Percentiles rank a stretch among this genome's conserved stretches.
Evolutionary conservation across 2,888 invertebrate genomes (phyloP).

Genomic region (Dasysyrphus tricinctus): DNA sequence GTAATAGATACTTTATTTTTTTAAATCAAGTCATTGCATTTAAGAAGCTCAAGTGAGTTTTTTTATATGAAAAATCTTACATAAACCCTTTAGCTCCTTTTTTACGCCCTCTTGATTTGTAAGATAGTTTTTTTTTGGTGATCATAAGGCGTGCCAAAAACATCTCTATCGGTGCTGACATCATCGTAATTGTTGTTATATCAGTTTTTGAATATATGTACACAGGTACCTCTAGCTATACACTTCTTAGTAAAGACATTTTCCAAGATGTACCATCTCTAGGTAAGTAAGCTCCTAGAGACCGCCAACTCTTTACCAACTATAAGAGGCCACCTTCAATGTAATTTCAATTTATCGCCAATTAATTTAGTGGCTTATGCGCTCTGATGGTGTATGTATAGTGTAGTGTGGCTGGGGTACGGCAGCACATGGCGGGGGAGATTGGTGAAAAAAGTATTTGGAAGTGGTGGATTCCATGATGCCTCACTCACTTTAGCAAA

Average conservation of each 20-base stretch:
- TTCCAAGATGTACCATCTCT: too few species aligned
- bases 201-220: constrained; percentile 33
- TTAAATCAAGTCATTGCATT: constrained; percentile 1
- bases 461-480: neutral
- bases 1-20: constrained; percentile 3
- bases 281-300: neutral
- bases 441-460: neutral
- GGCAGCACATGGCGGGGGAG: neutral
- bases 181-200: constrained; percentile 68
- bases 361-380: constrained; percentile 71
- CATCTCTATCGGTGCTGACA: constrained; percentile 69
- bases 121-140: constrained; percentile 36
- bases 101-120: constrained; percentile 37
- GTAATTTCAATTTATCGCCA: constrained; percentile 71
- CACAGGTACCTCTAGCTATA: too few species aligned
- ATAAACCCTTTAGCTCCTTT: constrained; percentile 54
- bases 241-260: too few species aligned
- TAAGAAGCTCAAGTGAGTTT: neutral
- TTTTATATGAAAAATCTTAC: constrained; percentile 31
- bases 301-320: neutral
- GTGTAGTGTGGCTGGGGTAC: neutral
- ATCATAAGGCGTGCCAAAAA: constrained; percentile 72
- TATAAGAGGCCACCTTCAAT: constrained; percentile 38
- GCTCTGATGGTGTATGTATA: constrained; percentile 12
- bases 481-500: constrained; percentile 19